Percentiles rank a stretch among this genome's conserved stretches.
Evolutionary conservation across 2,888 invertebrate species (phyloP).

Genomic region (Ophion ellenae): DNA sequence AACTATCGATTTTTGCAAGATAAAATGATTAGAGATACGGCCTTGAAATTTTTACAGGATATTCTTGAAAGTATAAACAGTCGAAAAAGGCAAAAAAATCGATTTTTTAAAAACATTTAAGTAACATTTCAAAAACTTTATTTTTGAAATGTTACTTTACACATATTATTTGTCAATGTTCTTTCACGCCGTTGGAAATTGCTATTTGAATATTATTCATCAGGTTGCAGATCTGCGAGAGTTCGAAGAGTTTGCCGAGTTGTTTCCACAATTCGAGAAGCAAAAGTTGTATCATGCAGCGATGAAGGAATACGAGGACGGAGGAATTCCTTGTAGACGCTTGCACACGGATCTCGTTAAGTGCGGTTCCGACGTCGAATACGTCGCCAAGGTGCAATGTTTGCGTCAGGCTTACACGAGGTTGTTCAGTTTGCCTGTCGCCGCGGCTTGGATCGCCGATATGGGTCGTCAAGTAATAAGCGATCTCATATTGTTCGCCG

Average conservation of each 20-base stretch:
- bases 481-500: constrained; percentile 93
- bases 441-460: constrained; percentile 93
- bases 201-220: too few species aligned
- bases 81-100: too few species aligned
- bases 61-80: too few species aligned
- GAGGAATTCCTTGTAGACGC: constrained; percentile 89
- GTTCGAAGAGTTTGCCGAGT: constrained; percentile 93
- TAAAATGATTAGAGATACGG: too few species aligned
- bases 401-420: constrained; percentile 94
- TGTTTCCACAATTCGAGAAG: constrained; percentile 91
- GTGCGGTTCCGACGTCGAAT: constrained; percentile 96
- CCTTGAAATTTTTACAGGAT: too few species aligned
- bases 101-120: too few species aligned
- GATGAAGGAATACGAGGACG: constrained; percentile 91
- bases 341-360: constrained; percentile 94
- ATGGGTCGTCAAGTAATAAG: constrained; percentile 95
- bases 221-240: constrained; percentile 94
- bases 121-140: too few species aligned
- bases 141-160: neutral
- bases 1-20: too few species aligned
- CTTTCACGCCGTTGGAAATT: too few species aligned
- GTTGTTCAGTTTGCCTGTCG: constrained; percentile 89
- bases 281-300: constrained; percentile 94
- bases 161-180: too few species aligned
- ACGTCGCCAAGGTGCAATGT: constrained; percentile 97